A percentile compares a stretch with the other conserved stretches of the same genome.
phyloP scores from a whole-genome alignment of 2,888 invertebrate species.

The Trisateles emortualis region DNA sequence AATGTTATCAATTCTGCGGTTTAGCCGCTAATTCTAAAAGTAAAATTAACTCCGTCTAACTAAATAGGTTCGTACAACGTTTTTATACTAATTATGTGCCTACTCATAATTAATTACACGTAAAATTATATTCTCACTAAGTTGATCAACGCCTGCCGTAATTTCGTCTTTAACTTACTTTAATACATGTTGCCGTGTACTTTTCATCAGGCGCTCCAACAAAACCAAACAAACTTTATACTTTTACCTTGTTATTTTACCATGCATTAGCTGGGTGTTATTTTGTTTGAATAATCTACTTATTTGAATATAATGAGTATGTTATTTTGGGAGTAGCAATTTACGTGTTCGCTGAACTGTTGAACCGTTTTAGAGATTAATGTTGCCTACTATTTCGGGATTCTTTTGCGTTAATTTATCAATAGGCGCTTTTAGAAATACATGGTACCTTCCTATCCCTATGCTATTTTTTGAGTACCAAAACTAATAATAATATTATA shows the following conservation, averaged over 20 bases:
- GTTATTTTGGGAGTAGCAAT: background rate
- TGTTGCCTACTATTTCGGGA: background rate
- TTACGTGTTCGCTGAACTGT: background rate
- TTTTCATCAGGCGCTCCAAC: slow-evolving; percentile 51
- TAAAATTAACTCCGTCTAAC: too few relatives aligned
- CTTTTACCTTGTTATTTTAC: slow-evolving; percentile 14
- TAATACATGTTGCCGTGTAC: slow-evolving; percentile 50
- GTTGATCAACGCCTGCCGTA: slow-evolving; percentile 46
- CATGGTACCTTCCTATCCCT: too few relatives aligned
- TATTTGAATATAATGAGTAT: background rate
- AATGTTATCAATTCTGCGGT: too few relatives aligned
- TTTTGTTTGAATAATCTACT: slow-evolving; percentile 5
- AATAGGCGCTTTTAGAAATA: background rate
- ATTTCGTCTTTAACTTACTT: slow-evolving; percentile 31
- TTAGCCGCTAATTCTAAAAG: too few relatives aligned
- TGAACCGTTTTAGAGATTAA: background rate
- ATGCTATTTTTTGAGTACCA: too few relatives aligned
- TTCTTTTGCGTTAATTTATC: too few relatives aligned
- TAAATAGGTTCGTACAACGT: too few relatives aligned
- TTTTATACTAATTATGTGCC: too few relatives aligned
- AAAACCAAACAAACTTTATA: slow-evolving; percentile 20
- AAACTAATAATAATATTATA: too few relatives aligned
- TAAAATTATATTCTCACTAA: slow-evolving; percentile 25
- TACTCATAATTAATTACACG: background rate
- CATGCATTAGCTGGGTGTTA: slow-evolving; percentile 6